Conservation (phyloP, 2,888 invertebrate genomes). For the Hydrotaea cyrtoneurina region DNA sequence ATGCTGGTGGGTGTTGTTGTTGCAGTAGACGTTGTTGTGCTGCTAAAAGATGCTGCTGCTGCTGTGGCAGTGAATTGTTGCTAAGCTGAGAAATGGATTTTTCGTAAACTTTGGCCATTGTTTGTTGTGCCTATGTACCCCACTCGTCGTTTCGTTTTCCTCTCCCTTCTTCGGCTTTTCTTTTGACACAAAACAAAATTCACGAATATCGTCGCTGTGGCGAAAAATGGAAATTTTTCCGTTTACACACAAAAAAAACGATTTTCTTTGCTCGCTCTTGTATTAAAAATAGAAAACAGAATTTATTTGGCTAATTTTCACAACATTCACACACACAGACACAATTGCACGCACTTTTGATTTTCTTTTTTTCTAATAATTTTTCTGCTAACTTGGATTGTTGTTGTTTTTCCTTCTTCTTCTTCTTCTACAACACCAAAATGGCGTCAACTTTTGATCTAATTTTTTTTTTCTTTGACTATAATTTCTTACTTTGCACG, state of each 20-base stretch:
- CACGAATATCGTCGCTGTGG: neutral
- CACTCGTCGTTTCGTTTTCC: no score
- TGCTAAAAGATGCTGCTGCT: slow-evolving; percentile 58
- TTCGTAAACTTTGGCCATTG: slow-evolving; percentile 67
- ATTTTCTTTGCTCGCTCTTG: neutral
- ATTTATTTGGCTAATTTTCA: slow-evolving; percentile 45
- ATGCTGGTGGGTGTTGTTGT: slow-evolving; percentile 45
- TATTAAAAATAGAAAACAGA: slow-evolving; percentile 69
- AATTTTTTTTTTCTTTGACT: slow-evolving; percentile 37
- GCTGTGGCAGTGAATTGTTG: slow-evolving; percentile 63
- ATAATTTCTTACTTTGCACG: slow-evolving; percentile 30
- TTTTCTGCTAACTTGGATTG: slow-evolving; percentile 5
- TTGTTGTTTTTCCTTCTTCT: slow-evolving; percentile 46
- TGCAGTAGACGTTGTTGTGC: slow-evolving; percentile 55
- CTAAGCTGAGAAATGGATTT: slow-evolving; percentile 68
- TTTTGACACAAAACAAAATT: slow-evolving; percentile 27
- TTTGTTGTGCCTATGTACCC: slow-evolving; percentile 38
- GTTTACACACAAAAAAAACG: neutral
- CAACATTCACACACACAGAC: slow-evolving; percentile 32
- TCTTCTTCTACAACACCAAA: slow-evolving; percentile 63
- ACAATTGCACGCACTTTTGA: slow-evolving; percentile 43
- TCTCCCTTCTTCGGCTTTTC: neutral
- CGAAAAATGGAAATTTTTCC: slow-evolving; percentile 3
- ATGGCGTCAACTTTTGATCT: slow-evolving; percentile 69
- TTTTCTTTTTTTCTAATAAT: slow-evolving; percentile 32